Evolutionary conservation across 2,888 invertebrate species (phyloP).

Genomic region (Loripinus fragilis): DNA sequence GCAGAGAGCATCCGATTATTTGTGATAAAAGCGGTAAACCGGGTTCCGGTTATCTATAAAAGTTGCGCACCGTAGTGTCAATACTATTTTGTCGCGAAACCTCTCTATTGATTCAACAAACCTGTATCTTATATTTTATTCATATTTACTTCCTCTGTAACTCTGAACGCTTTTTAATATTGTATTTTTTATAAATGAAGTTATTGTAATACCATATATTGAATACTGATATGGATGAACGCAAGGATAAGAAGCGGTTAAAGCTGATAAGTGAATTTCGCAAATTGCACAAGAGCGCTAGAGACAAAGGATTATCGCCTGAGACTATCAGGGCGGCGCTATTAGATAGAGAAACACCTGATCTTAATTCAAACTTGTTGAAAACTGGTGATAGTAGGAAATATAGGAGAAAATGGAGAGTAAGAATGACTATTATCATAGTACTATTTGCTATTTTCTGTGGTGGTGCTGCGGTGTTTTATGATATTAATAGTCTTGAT

Average conservation of each 20-base stretch:
- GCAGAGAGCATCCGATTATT: no score
- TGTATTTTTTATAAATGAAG: no score
- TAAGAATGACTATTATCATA: not conserved
- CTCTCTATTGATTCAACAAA: no score
- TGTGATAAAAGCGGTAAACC: no score
- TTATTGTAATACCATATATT: no score
- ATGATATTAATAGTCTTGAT: not conserved
- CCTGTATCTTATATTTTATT: no score
- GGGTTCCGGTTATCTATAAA: no score
- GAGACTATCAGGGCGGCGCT: constrained; percentile 12
- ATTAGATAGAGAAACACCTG: not conserved
- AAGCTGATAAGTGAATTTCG: constrained; percentile 23
- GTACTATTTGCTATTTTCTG: not conserved
- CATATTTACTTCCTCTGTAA: no score
- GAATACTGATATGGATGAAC: not conserved
- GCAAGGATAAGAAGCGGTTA: constrained; percentile 8
- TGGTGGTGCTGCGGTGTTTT: not conserved
- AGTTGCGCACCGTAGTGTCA: no score
- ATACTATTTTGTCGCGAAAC: no score
- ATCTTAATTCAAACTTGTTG: constrained; percentile 8
- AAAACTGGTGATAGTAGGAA: not conserved
- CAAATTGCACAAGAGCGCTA: constrained; percentile 17
- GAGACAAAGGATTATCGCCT: constrained; percentile 22
- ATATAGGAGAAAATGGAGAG: not conserved
- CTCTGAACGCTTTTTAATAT: no score